Percentiles rank a stretch among this genome's conserved stretches.
These are phyloP conservation scores for Periparus ater DNA, from an alignment of 2,797 vertebrate genomes.

Conservation along the genomic window DNA sequence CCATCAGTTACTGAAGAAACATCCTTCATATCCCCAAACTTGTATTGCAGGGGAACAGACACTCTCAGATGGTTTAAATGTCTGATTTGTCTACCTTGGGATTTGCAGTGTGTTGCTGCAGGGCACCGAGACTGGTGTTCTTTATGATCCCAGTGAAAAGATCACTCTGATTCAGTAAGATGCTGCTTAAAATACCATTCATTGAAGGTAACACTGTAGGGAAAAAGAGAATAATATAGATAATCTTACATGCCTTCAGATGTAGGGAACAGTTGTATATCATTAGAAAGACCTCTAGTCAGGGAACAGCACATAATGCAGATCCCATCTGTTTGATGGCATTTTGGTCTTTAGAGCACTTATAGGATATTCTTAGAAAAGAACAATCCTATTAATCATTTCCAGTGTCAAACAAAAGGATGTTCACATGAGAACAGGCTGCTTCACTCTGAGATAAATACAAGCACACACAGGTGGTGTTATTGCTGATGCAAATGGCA, in stretches of 20 bases:
- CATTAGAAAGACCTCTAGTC: not conserved
- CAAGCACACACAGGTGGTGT: not conserved
- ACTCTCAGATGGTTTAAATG: not conserved
- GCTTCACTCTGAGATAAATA: not conserved
- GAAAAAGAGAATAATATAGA: not conserved
- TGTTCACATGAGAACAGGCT: not conserved
- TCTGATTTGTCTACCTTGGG: not conserved
- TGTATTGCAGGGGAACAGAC: not conserved
- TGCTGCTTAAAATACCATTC: not conserved
- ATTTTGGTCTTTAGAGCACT: constrained; percentile 11
- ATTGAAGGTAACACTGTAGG: not conserved
- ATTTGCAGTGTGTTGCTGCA: not conserved
- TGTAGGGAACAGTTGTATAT: not conserved
- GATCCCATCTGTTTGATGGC: not conserved
- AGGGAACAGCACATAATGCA: not conserved
- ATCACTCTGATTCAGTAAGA: not conserved
- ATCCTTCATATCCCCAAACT: not conserved
- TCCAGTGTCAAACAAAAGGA: constrained; percentile 11
- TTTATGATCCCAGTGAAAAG: not conserved
- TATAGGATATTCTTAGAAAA: not conserved
- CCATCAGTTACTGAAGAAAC: not conserved
- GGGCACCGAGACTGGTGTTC: not conserved
- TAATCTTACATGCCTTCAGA: not conserved
- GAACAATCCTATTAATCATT: constrained; percentile 14
- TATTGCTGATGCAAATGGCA: not conserved